Evolutionary conservation across 2,797 vertebrate genomes (phyloP).

Genomic region (Molossus alvarezi): DNA sequence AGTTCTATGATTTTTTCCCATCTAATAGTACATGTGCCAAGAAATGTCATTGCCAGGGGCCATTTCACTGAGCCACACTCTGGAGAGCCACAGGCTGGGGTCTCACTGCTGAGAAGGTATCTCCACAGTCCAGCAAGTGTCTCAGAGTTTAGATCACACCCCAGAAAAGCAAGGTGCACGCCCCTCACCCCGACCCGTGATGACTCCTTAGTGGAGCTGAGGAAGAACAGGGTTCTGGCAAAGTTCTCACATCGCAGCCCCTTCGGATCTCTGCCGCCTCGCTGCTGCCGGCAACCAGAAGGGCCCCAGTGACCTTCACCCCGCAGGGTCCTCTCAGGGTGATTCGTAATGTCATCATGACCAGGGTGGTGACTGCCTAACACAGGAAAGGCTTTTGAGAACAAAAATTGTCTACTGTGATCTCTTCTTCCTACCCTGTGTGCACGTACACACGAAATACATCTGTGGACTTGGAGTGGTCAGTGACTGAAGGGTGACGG

Average conservation of each 20-base stretch:
- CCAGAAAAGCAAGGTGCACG: neutral
- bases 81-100: neutral
- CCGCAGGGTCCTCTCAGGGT: neutral
- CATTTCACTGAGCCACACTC: neutral
- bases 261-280: neutral
- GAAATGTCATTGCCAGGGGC: neutral
- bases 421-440: neutral
- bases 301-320: neutral
- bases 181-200: no score
- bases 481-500: neutral
- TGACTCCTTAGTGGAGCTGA: neutral
- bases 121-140: neutral
- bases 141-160: neutral
- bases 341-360: neutral
- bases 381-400: neutral
- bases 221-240: neutral
- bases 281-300: neutral
- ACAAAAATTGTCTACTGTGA: neutral
- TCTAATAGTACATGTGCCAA: neutral
- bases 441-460: neutral
- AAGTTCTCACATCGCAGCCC: neutral
- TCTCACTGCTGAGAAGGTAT: neutral
- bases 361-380: neutral
- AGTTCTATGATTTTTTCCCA: neutral
- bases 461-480: neutral